Percentiles rank a stretch among this genome's conserved stretches.
These are phyloP conservation scores for Tricholauxania praeusta DNA, from an alignment of 2,888 invertebrate species.

Conservation along the genomic window DNA sequence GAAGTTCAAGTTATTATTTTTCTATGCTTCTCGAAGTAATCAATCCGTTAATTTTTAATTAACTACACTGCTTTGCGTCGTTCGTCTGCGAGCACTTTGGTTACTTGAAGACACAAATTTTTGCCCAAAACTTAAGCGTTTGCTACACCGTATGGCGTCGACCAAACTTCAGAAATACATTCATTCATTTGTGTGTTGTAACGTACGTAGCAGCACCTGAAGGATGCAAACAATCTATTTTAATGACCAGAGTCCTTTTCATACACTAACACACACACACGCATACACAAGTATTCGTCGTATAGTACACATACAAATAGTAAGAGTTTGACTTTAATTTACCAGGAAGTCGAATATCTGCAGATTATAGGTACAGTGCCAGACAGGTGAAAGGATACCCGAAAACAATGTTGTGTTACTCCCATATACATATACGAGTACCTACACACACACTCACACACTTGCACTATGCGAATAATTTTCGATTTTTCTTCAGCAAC, in stretches of 20 bases:
- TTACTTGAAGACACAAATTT: too few relatives aligned
- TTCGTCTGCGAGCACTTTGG: too few relatives aligned
- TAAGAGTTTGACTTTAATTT: not conserved
- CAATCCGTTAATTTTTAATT: too few relatives aligned
- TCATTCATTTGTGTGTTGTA: not conserved
- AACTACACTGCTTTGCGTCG: too few relatives aligned
- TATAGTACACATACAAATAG: not conserved
- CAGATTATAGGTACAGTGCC: too few relatives aligned
- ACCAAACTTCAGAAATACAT: slow-evolving; percentile 19
- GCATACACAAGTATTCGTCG: too few relatives aligned
- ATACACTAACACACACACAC: not conserved
- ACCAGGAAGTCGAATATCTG: not conserved
- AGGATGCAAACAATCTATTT: slow-evolving; percentile 38
- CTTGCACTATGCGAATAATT: not conserved
- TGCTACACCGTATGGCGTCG: not conserved
- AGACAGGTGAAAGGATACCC: not conserved
- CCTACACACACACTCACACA: not conserved
- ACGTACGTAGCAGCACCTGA: slow-evolving; percentile 25
- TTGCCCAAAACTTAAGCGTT: too few relatives aligned
- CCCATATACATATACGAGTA: not conserved
- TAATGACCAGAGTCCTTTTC: slow-evolving; percentile 24
- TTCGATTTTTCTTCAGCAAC: slow-evolving; percentile 1
- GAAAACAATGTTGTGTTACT: not conserved
- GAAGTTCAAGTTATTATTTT: too few relatives aligned
- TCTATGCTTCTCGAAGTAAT: too few relatives aligned